phyloP scores from a whole-genome alignment of 1,140 invertebrate genomes.

The Pomacea maculata region DNA sequence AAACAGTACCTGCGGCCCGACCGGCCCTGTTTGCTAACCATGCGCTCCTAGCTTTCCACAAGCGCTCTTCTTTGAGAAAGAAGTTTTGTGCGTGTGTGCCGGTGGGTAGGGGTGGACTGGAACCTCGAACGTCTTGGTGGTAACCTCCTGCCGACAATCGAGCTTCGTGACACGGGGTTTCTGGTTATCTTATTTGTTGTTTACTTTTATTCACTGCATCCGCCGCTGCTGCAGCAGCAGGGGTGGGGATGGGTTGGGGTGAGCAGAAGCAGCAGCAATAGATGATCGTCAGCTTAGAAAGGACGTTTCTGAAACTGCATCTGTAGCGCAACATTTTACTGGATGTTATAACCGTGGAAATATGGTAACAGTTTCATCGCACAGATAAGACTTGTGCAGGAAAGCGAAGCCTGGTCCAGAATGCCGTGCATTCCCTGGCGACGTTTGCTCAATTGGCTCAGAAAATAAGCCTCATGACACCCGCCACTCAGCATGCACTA shows the following conservation, averaged over 20 bases:
- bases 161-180: background rate
- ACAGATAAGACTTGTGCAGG: too few species aligned
- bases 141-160: background rate
- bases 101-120: background rate
- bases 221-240: too few species aligned
- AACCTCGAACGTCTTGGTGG: background rate
- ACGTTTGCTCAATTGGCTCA: constrained; percentile 23
- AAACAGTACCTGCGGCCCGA: background rate
- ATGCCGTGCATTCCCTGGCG: constrained; percentile 12
- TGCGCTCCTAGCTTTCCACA: background rate
- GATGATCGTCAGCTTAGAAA: too few species aligned
- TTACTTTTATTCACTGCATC: too few species aligned
- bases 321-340: background rate
- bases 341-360: background rate
- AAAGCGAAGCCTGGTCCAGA: too few species aligned
- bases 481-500: constrained; percentile 18
- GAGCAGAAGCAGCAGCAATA: too few species aligned
- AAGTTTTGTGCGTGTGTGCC: background rate
- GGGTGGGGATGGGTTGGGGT: too few species aligned
- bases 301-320: background rate
- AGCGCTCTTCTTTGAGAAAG: background rate
- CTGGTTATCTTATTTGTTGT: too few species aligned
- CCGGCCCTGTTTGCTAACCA: background rate
- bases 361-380: background rate
- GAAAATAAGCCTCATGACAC: constrained; percentile 24